Evolutionary conservation across 1,140 invertebrate species (phyloP), one percentile per base, ranked within the genome.

Genomic region (Nylanderia fulva): DNA sequence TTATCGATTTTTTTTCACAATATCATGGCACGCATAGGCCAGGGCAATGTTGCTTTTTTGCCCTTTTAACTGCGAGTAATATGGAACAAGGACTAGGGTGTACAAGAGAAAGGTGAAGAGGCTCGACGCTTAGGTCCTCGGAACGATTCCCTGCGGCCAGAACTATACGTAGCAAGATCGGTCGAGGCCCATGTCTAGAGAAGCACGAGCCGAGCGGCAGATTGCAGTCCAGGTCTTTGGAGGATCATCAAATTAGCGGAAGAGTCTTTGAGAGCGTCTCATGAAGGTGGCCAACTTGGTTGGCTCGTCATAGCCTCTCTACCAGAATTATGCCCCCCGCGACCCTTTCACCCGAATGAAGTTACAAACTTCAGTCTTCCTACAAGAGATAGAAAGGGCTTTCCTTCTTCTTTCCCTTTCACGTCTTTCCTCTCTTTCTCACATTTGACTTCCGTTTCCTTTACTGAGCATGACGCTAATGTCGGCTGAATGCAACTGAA

Each of bases 191-290:
- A 79, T 64, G 88, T 89, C 89, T 90, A 90, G 90, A 91, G 91
- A 72, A 90, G 90, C 88, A 72, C 89, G 75, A 64, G 90, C 86
- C 82, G 91, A 91, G 92, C 92, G 91, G 92, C 92, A 92, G 93
- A 93, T 94, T 94, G 93, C 92, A 91, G 91, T 84, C 90, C 66
- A 89, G 89, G 90, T 85, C 91, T 93, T 92, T 94, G 91, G 93
- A 94, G 93, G 93, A 94, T 94, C 94, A 94, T 94, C 93, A 94
- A 94, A 94, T 94, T 94, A 94, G 93, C 91, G 90, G 86, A 91
- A 94, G 93, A 93, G 92, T 93, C 93, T 94, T 94, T 93, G 93
- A 94, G 91, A 92, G 90, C 89, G 88, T 90, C 90, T 91, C 89
- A 88, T 89, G 82, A 80, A 90, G 90, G 87, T 91, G 90, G 90